These are phyloP conservation scores for Drosophila tripunctata DNA, from an alignment of 2,888 invertebrate species.

Conservation along the genomic window DNA sequence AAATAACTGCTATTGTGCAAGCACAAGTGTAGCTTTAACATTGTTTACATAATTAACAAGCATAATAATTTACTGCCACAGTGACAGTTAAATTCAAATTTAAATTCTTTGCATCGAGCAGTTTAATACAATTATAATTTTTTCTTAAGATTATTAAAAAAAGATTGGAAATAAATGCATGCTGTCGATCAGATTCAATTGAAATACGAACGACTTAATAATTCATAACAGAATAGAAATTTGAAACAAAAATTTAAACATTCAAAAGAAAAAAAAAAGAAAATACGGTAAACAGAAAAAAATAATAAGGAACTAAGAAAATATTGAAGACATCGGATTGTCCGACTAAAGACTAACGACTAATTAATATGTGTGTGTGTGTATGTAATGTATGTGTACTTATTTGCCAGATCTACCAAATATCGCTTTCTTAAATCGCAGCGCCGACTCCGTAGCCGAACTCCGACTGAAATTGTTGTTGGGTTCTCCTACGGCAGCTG, in stretches of 20 bases:
- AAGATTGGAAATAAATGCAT: neutral
- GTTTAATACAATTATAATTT: neutral
- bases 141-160: neutral
- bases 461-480: slow-evolving; percentile 17
- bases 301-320: slow-evolving; percentile 9
- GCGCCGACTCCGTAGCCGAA: slow-evolving; percentile 46
- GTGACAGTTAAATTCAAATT: neutral
- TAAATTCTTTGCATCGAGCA: neutral
- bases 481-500: too few species aligned
- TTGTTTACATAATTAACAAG: neutral
- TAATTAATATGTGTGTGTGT: too few species aligned
- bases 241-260: slow-evolving; percentile 7
- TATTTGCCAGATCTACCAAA: slow-evolving; percentile 38
- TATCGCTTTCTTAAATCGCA: slow-evolving; percentile 54
- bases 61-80: neutral
- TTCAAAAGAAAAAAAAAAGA: neutral
- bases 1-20: neutral
- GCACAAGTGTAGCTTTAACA: neutral
- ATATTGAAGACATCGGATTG: neutral
- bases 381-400: neutral
- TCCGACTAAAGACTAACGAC: neutral
- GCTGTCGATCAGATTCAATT: too few species aligned
- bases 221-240: neutral
- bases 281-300: too few species aligned
- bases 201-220: neutral